These are phyloP conservation scores for Empis stercorea DNA, from an alignment of 2,888 invertebrate species.

Conservation along the genomic window DNA sequence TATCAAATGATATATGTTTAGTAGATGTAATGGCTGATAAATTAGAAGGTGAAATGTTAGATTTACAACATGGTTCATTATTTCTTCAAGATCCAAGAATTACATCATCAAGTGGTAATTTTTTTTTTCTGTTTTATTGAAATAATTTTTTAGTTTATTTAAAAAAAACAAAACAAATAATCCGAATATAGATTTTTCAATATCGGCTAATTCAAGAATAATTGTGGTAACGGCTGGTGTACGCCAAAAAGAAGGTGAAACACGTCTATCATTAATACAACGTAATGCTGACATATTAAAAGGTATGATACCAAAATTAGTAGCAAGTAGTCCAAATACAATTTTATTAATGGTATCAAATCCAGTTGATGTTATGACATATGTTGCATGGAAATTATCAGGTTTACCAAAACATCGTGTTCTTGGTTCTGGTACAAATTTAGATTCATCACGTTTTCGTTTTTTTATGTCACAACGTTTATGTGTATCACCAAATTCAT, in stretches of 20 bases:
- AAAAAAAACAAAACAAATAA: too few species aligned
- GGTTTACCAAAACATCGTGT: conserved; percentile 70
- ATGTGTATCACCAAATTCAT: conserved; percentile 60
- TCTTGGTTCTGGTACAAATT: conserved; percentile 77
- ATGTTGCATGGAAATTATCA: conserved; percentile 77
- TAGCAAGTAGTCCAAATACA: conserved; percentile 59
- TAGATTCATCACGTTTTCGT: conserved; percentile 78
- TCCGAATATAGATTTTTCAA: conserved; percentile 50
- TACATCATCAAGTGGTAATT: conserved; percentile 36
- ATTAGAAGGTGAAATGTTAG: conserved; percentile 71
- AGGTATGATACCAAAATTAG: conserved; percentile 51
- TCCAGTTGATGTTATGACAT: conserved; percentile 78
- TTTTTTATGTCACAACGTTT: conserved; percentile 66
- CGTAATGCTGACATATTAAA: conserved; percentile 73
- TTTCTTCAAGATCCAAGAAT: conserved; percentile 65
- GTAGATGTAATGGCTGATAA: conserved; percentile 67
- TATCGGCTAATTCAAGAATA: conserved; percentile 61
- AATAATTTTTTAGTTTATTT: neutral
- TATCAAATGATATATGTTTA: conserved; percentile 63
- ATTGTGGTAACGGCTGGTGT: conserved; percentile 81
- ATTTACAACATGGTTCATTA: conserved; percentile 69
- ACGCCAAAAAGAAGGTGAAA: conserved; percentile 65
- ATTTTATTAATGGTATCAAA: conserved; percentile 71
- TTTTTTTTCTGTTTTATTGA: too few species aligned
- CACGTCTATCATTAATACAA: conserved; percentile 63